A percentile compares a stretch with the other conserved stretches of the same genome.
Evolutionary conservation across 2,797 vertebrate genomes (phyloP).

Genomic region (Furcifer pardalis): DNA sequence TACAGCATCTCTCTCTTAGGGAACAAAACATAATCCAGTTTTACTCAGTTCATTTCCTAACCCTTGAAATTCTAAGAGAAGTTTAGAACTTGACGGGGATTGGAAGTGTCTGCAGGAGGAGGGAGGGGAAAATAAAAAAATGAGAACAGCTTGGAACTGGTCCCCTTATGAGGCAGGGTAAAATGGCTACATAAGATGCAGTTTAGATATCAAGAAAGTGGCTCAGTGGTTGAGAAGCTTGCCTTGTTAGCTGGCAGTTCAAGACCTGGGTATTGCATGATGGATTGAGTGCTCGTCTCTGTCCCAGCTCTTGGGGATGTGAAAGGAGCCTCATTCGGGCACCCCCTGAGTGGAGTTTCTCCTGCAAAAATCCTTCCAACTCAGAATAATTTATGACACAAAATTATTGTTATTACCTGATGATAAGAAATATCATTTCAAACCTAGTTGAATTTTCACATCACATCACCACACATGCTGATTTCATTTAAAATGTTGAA

Average conservation of each 20-base stretch:
- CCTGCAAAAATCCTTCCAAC: too few relatives aligned
- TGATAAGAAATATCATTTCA: background rate
- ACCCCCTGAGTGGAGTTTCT: too few relatives aligned
- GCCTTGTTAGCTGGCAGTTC: too few relatives aligned
- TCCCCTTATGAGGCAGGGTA: background rate
- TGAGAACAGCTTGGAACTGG: background rate
- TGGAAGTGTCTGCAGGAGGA: background rate
- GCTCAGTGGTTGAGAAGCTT: too few relatives aligned
- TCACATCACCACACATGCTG: background rate
- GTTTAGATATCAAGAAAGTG: background rate
- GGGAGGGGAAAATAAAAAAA: background rate
- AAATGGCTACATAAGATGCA: background rate
- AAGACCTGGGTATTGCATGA: too few relatives aligned
- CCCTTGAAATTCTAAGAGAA: background rate
- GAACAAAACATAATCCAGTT: background rate
- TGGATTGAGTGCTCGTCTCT: too few relatives aligned
- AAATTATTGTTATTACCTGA: too few relatives aligned
- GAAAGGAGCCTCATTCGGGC: too few relatives aligned
- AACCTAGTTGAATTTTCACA: background rate
- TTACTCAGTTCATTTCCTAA: background rate
- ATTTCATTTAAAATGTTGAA: conserved; percentile 37
- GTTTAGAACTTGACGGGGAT: background rate
- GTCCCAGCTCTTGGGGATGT: too few relatives aligned
- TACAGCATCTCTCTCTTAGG: background rate
- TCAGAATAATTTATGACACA: too few relatives aligned